Conservation (phyloP, 1,140 invertebrate genomes). For the Drosophila sucinea region DNA sequence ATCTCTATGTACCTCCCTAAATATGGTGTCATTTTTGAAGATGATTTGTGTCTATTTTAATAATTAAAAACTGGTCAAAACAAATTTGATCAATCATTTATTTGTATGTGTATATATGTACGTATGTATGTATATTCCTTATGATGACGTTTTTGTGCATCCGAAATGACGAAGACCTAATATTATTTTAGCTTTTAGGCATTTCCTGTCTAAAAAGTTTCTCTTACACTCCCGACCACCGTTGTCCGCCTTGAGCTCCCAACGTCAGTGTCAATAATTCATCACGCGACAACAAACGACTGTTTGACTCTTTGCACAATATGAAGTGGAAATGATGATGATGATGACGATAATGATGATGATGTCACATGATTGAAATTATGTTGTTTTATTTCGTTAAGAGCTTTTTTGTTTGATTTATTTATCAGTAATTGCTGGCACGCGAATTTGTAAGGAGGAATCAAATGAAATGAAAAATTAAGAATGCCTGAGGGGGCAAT, state of each 20-base stretch:
- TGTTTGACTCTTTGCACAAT: background rate
- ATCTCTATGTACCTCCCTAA: no score
- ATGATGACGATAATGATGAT: constrained; percentile 37
- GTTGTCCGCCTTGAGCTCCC: constrained; percentile 21
- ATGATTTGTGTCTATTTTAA: constrained; percentile 1
- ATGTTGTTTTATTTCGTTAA: constrained; percentile 52
- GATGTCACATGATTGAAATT: constrained; percentile 73
- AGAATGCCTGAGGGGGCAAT: no score
- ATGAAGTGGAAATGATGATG: constrained; percentile 14
- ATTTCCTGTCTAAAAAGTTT: constrained; percentile 1
- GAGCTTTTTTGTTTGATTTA: constrained; percentile 59
- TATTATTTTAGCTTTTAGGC: constrained; percentile 35
- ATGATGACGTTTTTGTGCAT: constrained; percentile 30
- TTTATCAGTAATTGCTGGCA: constrained; percentile 62
- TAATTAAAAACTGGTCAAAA: background rate
- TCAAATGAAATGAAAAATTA: no score
- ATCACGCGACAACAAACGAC: constrained; percentile 56
- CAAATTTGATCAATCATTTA: constrained; percentile 2
- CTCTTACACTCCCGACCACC: background rate
- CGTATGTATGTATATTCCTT: background rate
- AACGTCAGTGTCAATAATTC: constrained; percentile 30
- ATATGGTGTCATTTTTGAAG: background rate
- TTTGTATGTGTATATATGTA: background rate
- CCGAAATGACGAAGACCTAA: constrained; percentile 19
- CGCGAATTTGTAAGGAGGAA: constrained; percentile 44